Evolutionary conservation across 2,888 invertebrate species (phyloP).

Genomic region (Sinentomon sp.): DNA sequence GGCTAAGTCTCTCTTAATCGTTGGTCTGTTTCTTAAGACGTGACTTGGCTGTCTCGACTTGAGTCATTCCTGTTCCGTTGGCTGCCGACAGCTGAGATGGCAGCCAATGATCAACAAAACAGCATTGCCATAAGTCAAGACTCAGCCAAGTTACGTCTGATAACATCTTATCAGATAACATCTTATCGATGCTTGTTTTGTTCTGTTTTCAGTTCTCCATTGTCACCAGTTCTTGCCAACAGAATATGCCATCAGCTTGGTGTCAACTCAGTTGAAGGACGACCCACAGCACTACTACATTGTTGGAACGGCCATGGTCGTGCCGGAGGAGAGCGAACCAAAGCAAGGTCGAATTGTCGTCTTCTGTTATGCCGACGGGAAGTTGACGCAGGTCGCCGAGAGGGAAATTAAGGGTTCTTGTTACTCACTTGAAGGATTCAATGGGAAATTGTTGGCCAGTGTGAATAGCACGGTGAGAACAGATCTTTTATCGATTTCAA

Average conservation of each 20-base stretch:
- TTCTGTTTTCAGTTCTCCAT: constrained; percentile 40
- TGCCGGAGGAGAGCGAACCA: constrained; percentile 87
- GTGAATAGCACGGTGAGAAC: constrained; percentile 85
- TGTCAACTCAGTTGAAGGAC: constrained; percentile 68
- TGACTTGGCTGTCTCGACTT: no score
- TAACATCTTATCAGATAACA: constrained; percentile 1
- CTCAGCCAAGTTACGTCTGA: no score
- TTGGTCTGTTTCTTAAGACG: no score
- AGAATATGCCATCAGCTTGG: constrained; percentile 70
- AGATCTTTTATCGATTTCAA: no score
- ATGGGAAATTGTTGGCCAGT: constrained; percentile 78
- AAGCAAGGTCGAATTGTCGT: constrained; percentile 70
- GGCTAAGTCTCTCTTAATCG: no score
- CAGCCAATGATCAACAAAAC: no score
- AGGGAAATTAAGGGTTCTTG: constrained; percentile 91
- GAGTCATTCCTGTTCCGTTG: no score
- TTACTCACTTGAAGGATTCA: constrained; percentile 75
- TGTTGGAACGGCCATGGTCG: constrained; percentile 75
- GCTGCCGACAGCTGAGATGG: no score
- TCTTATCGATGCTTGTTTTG: no score
- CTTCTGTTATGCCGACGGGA: constrained; percentile 60
- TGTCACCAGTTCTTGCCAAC: constrained; percentile 71
- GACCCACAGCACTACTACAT: constrained; percentile 77
- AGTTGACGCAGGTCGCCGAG: constrained; percentile 58
- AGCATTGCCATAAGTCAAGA: no score